Percentiles rank a stretch among this genome's conserved stretches.
Conservation (phyloP, 2,113 vertebrate species). For the Panurus biarmicus region DNA sequence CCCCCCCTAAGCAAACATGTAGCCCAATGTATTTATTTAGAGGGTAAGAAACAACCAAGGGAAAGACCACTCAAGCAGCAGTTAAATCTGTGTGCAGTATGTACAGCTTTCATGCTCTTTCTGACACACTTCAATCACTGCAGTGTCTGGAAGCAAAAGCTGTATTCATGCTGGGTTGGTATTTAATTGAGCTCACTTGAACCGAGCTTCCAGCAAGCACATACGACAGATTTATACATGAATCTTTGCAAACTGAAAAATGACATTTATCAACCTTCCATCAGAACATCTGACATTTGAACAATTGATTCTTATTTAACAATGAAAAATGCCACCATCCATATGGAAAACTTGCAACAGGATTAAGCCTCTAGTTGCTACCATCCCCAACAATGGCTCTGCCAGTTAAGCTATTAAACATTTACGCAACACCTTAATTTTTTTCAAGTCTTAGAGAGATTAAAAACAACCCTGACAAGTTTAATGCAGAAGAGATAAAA, state of each 20-base stretch:
- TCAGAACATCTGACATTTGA: constrained; percentile 8
- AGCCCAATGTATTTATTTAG: not conserved
- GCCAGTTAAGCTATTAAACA: not conserved
- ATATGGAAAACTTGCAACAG: not conserved
- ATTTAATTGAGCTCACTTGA: constrained; percentile 36
- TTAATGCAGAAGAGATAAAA: not conserved
- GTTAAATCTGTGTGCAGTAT: not conserved
- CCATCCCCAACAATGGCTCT: not conserved
- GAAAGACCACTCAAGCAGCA: not conserved
- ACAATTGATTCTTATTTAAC: constrained; percentile 14
- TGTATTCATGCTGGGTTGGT: not conserved
- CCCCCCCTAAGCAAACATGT: not conserved
- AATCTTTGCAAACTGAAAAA: constrained; percentile 1
- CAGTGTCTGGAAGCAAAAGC: not conserved
- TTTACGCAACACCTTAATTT: not conserved
- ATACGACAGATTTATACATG: not conserved
- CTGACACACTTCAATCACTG: not conserved
- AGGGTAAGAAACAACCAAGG: not conserved
- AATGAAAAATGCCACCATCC: not conserved
- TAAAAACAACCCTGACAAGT: not conserved
- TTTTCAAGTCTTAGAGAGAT: not conserved
- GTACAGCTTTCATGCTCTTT: not conserved
- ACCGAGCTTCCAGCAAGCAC: not conserved
- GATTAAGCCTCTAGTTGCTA: not conserved
- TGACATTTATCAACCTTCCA: constrained; percentile 30